Percentiles rank a stretch among this genome's conserved stretches.
Evolutionary conservation across 2,888 invertebrate genomes (phyloP).

Genomic region (Rhamnusium bicolor): DNA sequence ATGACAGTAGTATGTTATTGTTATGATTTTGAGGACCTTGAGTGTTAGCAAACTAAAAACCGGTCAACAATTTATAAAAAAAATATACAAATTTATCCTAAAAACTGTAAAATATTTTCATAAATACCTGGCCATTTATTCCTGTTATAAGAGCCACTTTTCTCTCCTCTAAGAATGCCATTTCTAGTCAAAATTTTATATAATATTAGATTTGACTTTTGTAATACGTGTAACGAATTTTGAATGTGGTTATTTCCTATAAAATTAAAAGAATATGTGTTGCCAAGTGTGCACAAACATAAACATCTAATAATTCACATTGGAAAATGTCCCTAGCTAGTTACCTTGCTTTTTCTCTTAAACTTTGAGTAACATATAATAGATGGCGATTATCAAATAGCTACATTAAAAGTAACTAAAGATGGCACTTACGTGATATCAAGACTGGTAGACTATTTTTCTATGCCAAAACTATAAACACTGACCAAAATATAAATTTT

Average conservation of each 20-base stretch:
- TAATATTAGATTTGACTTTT: background rate
- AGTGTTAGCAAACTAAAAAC: background rate
- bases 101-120: background rate
- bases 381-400: background rate
- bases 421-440: too few relatives aligned
- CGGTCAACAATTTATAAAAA: background rate
- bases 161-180: slow-evolving; percentile 55
- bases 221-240: slow-evolving; percentile 3
- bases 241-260: background rate
- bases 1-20: background rate
- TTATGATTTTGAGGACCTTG: background rate
- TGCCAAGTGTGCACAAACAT: slow-evolving; percentile 26
- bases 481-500: too few relatives aligned
- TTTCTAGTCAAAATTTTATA: slow-evolving; percentile 7
- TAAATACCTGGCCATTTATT: slow-evolving; percentile 94
- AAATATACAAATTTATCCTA: background rate
- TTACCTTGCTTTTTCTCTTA: background rate
- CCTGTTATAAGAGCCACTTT: slow-evolving; percentile 95
- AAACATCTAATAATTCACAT: background rate
- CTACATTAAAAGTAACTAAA: background rate
- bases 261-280: slow-evolving; percentile 20
- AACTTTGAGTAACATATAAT: background rate
- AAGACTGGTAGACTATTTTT: too few relatives aligned
- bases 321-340: background rate
- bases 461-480: too few relatives aligned